phyloP scores from a whole-genome alignment of 2,113 vertebrate species.

The Grus americana region DNA sequence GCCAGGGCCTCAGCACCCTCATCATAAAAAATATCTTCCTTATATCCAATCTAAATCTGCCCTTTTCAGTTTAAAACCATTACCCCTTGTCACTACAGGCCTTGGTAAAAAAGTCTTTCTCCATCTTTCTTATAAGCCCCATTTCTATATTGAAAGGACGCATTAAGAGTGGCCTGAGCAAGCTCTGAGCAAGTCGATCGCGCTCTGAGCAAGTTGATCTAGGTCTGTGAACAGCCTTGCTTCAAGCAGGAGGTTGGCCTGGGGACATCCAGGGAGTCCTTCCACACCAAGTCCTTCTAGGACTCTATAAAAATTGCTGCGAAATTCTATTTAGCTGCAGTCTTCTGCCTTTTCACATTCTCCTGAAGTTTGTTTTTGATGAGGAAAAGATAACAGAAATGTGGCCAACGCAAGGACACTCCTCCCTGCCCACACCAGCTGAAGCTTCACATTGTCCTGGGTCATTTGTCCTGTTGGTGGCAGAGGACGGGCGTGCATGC shows the following conservation, averaged over 20 bases:
- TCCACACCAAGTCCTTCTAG: not conserved
- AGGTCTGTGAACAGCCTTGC: not conserved
- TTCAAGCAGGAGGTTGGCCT: not conserved
- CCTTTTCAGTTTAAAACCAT: not conserved
- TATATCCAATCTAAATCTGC: not conserved
- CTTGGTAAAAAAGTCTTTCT: not conserved
- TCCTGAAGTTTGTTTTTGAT: not conserved
- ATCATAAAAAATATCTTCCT: not conserved
- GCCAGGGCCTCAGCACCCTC: not conserved
- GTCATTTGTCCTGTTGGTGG: not conserved
- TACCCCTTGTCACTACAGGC: not conserved
- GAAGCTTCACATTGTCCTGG: not conserved
- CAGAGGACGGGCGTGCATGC: rapidly evolving
- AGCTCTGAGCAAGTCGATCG: not conserved
- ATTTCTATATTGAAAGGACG: not conserved
- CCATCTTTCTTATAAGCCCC: not conserved
- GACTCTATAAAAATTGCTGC: not conserved
- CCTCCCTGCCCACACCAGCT: not conserved
- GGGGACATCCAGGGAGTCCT: not conserved
- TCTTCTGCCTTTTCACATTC: not conserved
- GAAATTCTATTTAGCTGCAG: not conserved
- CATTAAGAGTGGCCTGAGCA: not conserved
- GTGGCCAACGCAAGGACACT: not conserved
- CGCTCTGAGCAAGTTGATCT: not conserved
- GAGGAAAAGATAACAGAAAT: not conserved